These are phyloP conservation scores for Apodemus speciosus DNA, from an alignment of 2,113 vertebrate genomes.

Conservation along the genomic window DNA sequence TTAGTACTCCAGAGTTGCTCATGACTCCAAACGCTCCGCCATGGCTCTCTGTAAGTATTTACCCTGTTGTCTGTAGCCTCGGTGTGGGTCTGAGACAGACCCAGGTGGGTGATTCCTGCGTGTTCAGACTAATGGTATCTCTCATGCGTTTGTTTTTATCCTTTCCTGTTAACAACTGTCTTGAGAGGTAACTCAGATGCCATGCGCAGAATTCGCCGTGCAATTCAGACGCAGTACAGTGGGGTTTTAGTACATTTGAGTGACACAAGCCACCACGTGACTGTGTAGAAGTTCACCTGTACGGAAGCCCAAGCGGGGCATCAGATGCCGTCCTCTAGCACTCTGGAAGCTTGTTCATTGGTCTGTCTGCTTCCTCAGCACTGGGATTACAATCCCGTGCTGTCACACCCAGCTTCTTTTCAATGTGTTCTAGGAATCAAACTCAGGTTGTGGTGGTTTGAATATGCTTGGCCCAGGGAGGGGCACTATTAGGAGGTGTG, in stretches of 20 bases:
- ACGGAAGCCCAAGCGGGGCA: background rate
- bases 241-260: background rate
- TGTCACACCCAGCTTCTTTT: background rate
- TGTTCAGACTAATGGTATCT: background rate
- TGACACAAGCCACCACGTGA: background rate
- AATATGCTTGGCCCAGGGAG: too few species aligned
- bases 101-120: background rate
- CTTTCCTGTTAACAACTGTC: background rate
- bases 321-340: background rate
- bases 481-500: too few species aligned
- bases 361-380: background rate
- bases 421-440: too few species aligned
- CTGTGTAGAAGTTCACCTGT: background rate
- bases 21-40: background rate
- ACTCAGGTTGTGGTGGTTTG: background rate
- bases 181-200: background rate
- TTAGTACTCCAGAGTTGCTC: too few species aligned
- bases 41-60: background rate
- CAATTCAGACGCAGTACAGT: accelerated
- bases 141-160: background rate
- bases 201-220: background rate
- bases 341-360: background rate
- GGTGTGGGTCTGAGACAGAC: background rate
- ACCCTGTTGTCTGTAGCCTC: background rate
- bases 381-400: too few species aligned